Base-by-base conservation (phyloP, 2,888 invertebrate species). In the Monochamus alternatus region DNA sequence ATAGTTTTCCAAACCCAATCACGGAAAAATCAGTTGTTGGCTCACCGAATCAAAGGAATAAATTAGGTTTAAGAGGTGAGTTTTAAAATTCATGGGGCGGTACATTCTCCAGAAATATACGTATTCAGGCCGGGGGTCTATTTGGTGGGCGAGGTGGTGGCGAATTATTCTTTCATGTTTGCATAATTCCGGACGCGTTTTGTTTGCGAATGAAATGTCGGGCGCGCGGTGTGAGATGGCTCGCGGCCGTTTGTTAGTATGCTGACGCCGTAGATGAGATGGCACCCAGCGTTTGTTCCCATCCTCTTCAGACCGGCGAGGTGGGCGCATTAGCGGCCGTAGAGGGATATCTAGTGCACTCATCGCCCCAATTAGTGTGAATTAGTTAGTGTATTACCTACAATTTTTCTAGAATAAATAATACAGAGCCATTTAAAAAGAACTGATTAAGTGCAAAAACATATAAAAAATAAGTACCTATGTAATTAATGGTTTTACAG, bases 141-240 rank as follows among this genome's bases (percentile, higher is more conserved):
- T 70, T 76, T 73, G 73, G 74, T 74, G 75, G 77, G 77, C 79
- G 78, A 78, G 76, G 77, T 78, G 78, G 78, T 77, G 79, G 81
- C 81, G 81, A 83, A 82, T 82, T 84, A 82, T 83, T 81, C 83
- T 80, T 80, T 81, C 80, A 75, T 78, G 81, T 84, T 83, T 82
- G 82, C 83, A 82, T 83, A 83, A 83, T 83, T 83, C 83, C 73
- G 77, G 75, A 72, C 82, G 82, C 83, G 83, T 82, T 82, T 82
- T 83, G 82, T 83, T 83, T 83, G 83, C 80, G 81, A 82, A 82
- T 77, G 79, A 84, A 83, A 84, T 83, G 81, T 83, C 78, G 81
- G 79, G 80, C 69, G 73, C 78, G 78, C 78, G 78, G 82, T 78
- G 74, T 38, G 75, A 80, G 81, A 81, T 82, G 81, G 79, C 84